Evolutionary conservation across 2,113 vertebrate species (phyloP).

Genomic region (Catagonus wagneri): DNA sequence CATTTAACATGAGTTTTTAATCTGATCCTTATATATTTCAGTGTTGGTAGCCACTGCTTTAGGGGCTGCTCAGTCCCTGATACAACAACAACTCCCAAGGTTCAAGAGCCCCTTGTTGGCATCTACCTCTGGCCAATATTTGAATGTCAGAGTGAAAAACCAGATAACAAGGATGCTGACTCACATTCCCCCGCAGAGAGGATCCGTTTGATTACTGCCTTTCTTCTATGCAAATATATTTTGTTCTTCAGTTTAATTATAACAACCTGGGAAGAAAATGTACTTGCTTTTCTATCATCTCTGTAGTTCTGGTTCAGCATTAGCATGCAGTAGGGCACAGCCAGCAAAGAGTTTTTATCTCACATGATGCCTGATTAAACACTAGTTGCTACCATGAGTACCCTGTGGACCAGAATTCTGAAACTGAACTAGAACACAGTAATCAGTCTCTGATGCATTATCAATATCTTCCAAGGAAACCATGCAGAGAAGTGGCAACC

Average conservation of each 20-base stretch:
- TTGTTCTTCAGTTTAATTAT: slow-evolving; percentile 47
- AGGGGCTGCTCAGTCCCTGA: neutral
- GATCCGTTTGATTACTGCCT: neutral
- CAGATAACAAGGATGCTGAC: neutral
- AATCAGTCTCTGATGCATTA: neutral
- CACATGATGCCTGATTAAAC: neutral
- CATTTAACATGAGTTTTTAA: neutral
- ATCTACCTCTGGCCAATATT: neutral
- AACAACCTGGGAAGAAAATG: slow-evolving; percentile 15
- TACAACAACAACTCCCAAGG: neutral
- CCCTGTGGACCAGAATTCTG: neutral
- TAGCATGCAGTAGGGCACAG: neutral
- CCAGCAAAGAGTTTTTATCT: neutral
- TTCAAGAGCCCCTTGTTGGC: neutral
- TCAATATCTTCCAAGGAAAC: neutral
- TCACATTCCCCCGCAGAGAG: neutral
- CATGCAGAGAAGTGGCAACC: neutral
- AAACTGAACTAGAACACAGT: neutral
- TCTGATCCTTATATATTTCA: neutral
- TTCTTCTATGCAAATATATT: neutral
- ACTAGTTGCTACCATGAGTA: neutral
- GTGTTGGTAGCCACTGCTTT: neutral
- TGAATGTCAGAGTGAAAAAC: neutral
- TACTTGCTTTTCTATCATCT: neutral
- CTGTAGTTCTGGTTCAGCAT: neutral